phyloP scores from a whole-genome alignment of 2,797 vertebrate species.

The Macrochelys suwanniensis region DNA sequence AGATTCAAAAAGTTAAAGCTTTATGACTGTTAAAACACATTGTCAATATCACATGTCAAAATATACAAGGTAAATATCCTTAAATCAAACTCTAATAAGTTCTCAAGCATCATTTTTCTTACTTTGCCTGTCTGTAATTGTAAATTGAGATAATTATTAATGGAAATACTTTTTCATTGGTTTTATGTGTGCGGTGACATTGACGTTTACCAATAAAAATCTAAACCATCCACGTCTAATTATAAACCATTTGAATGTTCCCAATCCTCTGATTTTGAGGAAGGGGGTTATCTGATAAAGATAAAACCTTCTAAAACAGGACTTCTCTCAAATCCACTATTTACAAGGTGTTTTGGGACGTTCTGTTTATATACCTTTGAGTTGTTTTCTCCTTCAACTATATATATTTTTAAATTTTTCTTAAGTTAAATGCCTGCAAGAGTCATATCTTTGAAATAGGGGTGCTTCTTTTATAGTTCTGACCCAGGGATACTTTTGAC shows the following conservation, averaged over 20 bases:
- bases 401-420: neutral
- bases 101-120: neutral
- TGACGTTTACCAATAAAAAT: neutral
- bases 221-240: neutral
- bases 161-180: neutral
- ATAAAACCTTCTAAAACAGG: neutral
- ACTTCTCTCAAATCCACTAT: neutral
- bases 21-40: neutral
- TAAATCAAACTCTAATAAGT: neutral
- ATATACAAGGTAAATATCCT: neutral
- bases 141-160: neutral
- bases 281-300: conserved; percentile 20
- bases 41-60: neutral
- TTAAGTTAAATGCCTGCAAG: neutral
- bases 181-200: neutral
- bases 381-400: conserved; percentile 6
- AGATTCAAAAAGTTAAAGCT: neutral
- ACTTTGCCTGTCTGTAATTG: neutral
- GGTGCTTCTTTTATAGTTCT: neutral
- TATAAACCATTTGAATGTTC: neutral
- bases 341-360: neutral
- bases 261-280: neutral
- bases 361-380: neutral
- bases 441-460: neutral
- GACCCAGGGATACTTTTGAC: neutral